These are phyloP conservation scores for Perca flavescens DNA, from an alignment of 2,113 vertebrate genomes.

Conservation along the genomic window DNA sequence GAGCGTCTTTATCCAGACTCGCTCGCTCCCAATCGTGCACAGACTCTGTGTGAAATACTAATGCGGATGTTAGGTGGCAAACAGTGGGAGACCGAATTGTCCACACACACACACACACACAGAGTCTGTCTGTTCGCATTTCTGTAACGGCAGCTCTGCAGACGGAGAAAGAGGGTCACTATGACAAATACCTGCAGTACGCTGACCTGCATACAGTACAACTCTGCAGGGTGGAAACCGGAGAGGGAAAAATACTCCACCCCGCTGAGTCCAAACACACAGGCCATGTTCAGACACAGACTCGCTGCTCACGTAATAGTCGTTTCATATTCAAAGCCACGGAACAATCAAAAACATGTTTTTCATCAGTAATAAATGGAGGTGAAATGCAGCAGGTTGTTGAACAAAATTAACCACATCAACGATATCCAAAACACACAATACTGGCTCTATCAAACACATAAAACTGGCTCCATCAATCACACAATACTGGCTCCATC, in stretches of 20 bases:
- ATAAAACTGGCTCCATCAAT: no score
- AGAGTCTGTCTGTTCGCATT: conserved; percentile 50
- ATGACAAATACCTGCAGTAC: conserved; percentile 69
- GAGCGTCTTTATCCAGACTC: conserved; percentile 1
- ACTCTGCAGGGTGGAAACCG: conserved; percentile 38
- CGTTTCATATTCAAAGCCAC: neutral
- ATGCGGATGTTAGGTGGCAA: conserved; percentile 41
- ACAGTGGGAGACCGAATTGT: conserved; percentile 33
- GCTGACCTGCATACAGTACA: conserved; percentile 43
- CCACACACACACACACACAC: conserved; percentile 19
- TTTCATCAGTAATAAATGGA: neutral
- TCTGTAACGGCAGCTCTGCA: conserved; percentile 20
- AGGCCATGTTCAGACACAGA: neutral
- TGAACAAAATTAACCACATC: neutral
- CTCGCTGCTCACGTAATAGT: neutral
- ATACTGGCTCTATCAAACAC: no score
- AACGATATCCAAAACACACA: no score
- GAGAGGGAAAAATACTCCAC: neutral
- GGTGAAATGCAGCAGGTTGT: conserved; percentile 8
- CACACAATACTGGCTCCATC: no score
- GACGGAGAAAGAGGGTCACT: conserved; percentile 65
- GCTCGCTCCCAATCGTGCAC: neutral
- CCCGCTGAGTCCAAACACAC: conserved; percentile 32
- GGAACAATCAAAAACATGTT: neutral
- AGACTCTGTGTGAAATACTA: conserved; percentile 40